Evolutionary conservation across 2,888 invertebrate genomes (phyloP).

Genomic region (Cremastinae sp.): DNA sequence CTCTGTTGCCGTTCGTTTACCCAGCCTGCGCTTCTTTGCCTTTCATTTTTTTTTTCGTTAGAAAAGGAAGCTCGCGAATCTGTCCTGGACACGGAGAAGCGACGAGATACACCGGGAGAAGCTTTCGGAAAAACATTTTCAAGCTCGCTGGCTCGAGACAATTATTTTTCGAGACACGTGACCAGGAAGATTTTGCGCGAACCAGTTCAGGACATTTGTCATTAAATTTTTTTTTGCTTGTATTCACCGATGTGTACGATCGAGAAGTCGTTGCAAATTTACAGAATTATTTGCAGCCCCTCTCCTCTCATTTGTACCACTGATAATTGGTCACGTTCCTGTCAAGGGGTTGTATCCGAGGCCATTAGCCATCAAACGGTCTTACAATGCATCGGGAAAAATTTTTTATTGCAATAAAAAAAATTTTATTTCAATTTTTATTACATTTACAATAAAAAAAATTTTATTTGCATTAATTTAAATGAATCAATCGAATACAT

Average conservation of each 20-base stretch:
- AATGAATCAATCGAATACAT: no score
- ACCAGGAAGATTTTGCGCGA: background rate
- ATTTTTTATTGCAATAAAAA: no score
- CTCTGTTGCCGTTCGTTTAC: background rate
- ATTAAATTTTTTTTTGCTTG: slow-evolving; percentile 20
- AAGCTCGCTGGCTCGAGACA: background rate
- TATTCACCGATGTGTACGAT: slow-evolving; percentile 46
- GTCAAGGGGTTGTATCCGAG: no score
- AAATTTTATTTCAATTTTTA: no score
- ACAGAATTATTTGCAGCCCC: slow-evolving; percentile 40
- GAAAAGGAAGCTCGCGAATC: background rate
- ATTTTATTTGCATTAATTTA: no score
- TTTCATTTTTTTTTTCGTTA: slow-evolving; percentile 6
- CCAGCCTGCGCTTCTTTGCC: background rate
- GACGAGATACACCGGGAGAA: background rate
- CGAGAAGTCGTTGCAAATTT: slow-evolving; percentile 58
- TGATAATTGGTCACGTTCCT: background rate
- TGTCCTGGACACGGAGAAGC: background rate
- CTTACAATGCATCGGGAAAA: no score
- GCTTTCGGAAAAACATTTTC: background rate
- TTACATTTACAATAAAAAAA: no score
- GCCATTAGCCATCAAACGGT: no score
- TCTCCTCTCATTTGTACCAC: slow-evolving; percentile 12
- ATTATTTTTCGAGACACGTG: background rate
- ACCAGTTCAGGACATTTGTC: slow-evolving; percentile 3